These are phyloP conservation scores for Diplodus sargus DNA, from an alignment of 2,797 vertebrate genomes.

Conservation along the genomic window DNA sequence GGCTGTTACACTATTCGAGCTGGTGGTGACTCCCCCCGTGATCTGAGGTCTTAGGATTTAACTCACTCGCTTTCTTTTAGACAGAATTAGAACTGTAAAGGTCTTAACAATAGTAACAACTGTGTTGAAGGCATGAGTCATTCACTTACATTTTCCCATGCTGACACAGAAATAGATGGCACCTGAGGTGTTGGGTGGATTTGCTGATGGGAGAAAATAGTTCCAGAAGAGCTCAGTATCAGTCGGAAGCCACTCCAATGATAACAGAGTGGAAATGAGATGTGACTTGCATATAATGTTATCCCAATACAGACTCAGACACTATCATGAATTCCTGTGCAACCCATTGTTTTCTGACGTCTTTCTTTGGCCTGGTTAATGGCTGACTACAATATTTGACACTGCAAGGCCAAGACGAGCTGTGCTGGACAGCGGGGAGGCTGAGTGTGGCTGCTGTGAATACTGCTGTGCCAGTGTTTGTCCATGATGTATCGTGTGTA, in stretches of 20 bases:
- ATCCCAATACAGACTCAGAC: slow-evolving; percentile 24
- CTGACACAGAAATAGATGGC: slow-evolving; percentile 22
- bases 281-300: slow-evolving; percentile 36
- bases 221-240: slow-evolving; percentile 26
- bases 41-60: neutral
- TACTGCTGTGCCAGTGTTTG: slow-evolving; percentile 70
- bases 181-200: slow-evolving; percentile 32
- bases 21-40: too few species aligned
- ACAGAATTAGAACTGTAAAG: neutral
- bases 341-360: slow-evolving; percentile 31
- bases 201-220: slow-evolving; percentile 34
- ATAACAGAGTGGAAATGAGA: slow-evolving; percentile 34
- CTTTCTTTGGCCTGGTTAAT: slow-evolving; percentile 31
- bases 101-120: neutral
- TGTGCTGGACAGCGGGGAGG: slow-evolving; percentile 38
- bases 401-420: slow-evolving; percentile 54
- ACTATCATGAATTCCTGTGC: neutral
- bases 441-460: slow-evolving; percentile 58
- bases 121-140: slow-evolving; percentile 3
- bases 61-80: neutral
- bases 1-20: too few species aligned
- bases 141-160: slow-evolving; percentile 1
- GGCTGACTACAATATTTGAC: slow-evolving; percentile 30
- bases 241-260: slow-evolving; percentile 14
- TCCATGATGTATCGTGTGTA: slow-evolving; percentile 75